These are phyloP conservation scores for Tethya wilhelma DNA, from an alignment of 37 sponge, comb jelly and placozoan genomes.

Conservation along the genomic window DNA sequence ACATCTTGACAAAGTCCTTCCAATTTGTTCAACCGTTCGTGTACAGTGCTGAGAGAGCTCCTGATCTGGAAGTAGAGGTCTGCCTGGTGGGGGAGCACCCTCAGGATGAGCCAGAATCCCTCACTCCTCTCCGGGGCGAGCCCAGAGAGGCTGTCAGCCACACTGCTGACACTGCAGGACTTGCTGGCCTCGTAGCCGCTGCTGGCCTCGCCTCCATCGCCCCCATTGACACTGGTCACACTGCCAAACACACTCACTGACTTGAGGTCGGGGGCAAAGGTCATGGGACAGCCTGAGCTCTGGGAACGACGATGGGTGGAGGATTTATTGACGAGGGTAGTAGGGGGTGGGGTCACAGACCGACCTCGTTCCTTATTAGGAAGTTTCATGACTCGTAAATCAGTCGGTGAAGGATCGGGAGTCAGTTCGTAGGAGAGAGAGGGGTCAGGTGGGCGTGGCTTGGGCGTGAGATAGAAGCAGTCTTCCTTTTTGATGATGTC, in stretches of 20 bases:
- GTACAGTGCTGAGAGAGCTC: constrained; percentile 2
- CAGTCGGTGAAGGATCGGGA: too few relatives aligned
- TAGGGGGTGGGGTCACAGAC: constrained; percentile 26
- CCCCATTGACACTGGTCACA: not conserved
- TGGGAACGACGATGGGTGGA: constrained; percentile 29
- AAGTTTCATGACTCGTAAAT: too few relatives aligned
- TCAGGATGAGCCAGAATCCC: constrained; percentile 51
- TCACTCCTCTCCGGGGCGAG: not conserved
- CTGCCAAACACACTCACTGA: not conserved
- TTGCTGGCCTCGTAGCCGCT: constrained; percentile 34
- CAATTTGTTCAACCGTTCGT: not conserved
- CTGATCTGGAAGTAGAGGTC: constrained; percentile 54
- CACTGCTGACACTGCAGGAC: constrained; percentile 16
- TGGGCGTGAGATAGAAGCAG: constrained; percentile 38
- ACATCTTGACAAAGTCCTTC: not conserved
- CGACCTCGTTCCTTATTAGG: constrained; percentile 2
- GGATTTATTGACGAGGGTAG: not conserved
- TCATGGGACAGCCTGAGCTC: constrained; percentile 22
- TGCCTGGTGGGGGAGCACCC: constrained; percentile 39
- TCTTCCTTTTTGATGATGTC: constrained; percentile 14
- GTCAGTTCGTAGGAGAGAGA: not conserved
- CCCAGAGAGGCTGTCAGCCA: not conserved
- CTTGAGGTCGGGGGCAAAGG: not conserved
- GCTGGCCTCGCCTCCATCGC: not conserved
- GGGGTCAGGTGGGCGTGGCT: constrained; percentile 12